Evolutionary conservation across 37 sponge, comb jelly and placozoan genomes (phyloP), one percentile per base, ranked within the genome.

Genomic region (Eunapius fragilis): DNA sequence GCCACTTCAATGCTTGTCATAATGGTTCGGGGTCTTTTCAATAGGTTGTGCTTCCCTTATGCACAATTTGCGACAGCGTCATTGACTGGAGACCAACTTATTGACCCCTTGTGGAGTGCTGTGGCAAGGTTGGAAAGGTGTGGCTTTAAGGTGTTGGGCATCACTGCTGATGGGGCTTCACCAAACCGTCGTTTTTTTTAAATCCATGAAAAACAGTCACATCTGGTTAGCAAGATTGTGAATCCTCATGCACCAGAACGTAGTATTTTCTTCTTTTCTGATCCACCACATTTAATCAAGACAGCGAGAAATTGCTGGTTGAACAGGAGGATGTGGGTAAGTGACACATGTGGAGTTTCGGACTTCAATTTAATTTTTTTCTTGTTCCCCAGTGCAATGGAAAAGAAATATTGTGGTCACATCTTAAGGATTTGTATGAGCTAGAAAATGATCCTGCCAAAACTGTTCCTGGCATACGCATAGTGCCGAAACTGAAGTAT

Each of bases 31-130:
- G 79, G 77, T 23, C 26, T 78, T 9, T 35, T 78, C 25, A 25
- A 23, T 30, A 45, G 38, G 49, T 47, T 78, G 25, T 24, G 38
- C 79, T 78, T 38, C 41, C 79, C 79, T 45, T 78, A 78, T 78
- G 79, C 79, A 2, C 79, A 78, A 37, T 78, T 78, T 78, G 41
- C 79, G 12, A 41, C 41, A 41, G 6, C 41, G 6, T 41, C 41
- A 9, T 41, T 41, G 34, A 33, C 34, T 35, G 32, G 76, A 31
- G 31, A 75, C 34, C 26, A 25, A 31, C 76, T 75, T 12, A 75
- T 75, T 24, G 34, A 25, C 2, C 34, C 34, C n/a, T 19, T 75
- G 33, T 75, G 76, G 76, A 36, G 14, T 6, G 76, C 76, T 75
- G 31, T 75, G 10, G 31, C 24, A 4, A 75, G 76, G 6, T 6